Base-by-base conservation (phyloP, 1,140 invertebrate species). In the Telenomus remus region DNA sequence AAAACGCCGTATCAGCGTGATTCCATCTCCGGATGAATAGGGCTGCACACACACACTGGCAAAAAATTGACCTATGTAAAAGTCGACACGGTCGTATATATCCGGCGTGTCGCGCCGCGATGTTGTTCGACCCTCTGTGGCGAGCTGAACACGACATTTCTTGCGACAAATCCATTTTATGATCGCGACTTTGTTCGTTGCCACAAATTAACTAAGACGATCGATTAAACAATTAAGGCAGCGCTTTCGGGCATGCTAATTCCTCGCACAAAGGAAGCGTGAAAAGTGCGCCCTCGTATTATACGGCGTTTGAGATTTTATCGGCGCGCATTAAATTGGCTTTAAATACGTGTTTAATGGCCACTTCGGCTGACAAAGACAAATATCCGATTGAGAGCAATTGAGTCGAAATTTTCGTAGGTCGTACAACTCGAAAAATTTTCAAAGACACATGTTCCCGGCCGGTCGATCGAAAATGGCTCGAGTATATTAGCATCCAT, bases 341-440 rank as follows among this genome's bases (percentile, higher is more conserved):
- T 57, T 63, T 57, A 63, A 70, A 70, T 61, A 50, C 16, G 66
- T 55, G 50, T 55, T 56, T 55, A 70, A 70, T 50, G 51, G 56
- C 57, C 51, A 54, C 65, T 69, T 61, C 13, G 13, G 39, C 19
- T 44, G 44, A 70, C 57, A 61, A 43, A 11, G 44, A 70, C 37
- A 61, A 44, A 61, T 61, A 56, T 33, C 44, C 12, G 2, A 57
- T 53, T 47, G 42, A 13, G 4, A 39, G 39, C 53, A 71, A 64
- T 71, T 47, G 53, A 71, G 47, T 34, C 47, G 54, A 57, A 64
- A 57, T 71, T 71, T 57, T 57, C 61, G 33, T 63, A 14, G 51
- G 35, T 55, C 65, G 65, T 51, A 43, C 55, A 69, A 60, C 50
- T 14, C 19, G 35, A 39, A 60, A 69, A 69, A 60, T 9, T n/a